A percentile compares a stretch with the other conserved stretches of the same genome.
Evolutionary conservation across 2,888 invertebrate genomes (phyloP).

Genomic region (Onthophagus sagittarius): DNA sequence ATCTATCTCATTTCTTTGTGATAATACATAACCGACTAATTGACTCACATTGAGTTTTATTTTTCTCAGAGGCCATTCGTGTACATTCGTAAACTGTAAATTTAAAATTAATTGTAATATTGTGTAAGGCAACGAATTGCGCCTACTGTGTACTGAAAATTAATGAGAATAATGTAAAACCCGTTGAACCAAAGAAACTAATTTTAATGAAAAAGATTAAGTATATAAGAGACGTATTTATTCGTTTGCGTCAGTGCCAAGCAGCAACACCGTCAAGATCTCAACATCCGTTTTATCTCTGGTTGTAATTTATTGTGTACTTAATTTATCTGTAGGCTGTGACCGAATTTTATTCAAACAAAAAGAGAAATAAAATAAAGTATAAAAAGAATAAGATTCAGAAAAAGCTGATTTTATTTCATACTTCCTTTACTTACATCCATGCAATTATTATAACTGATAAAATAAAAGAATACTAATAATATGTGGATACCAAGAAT

Average conservation of each 20-base stretch:
- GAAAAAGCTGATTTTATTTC: not conserved
- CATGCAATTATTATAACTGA: too few species aligned
- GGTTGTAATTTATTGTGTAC: conserved; percentile 14
- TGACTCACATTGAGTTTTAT: conserved; percentile 19
- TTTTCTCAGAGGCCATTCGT: not conserved
- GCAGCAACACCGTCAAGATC: not conserved
- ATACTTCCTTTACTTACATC: not conserved
- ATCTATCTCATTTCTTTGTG: conserved; percentile 10
- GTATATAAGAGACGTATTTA: not conserved
- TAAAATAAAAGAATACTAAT: too few species aligned
- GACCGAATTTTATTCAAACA: conserved; percentile 21
- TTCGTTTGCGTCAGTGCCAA: not conserved
- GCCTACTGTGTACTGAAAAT: conserved; percentile 9
- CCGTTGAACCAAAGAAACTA: not conserved
- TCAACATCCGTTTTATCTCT: not conserved
- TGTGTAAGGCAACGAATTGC: conserved; percentile 20
- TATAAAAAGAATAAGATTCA: not conserved
- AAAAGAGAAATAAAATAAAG: conserved; percentile 1
- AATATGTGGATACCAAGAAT: too few species aligned
- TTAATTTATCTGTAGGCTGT: conserved; percentile 25
- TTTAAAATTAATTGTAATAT: conserved; percentile 13
- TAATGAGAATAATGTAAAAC: not conserved
- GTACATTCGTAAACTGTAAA: not conserved
- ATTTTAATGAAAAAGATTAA: not conserved
- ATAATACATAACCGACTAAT: not conserved